phyloP scores from a whole-genome alignment of 2,113 vertebrate genomes.

The Poeciliopsis turrubarensis region DNA sequence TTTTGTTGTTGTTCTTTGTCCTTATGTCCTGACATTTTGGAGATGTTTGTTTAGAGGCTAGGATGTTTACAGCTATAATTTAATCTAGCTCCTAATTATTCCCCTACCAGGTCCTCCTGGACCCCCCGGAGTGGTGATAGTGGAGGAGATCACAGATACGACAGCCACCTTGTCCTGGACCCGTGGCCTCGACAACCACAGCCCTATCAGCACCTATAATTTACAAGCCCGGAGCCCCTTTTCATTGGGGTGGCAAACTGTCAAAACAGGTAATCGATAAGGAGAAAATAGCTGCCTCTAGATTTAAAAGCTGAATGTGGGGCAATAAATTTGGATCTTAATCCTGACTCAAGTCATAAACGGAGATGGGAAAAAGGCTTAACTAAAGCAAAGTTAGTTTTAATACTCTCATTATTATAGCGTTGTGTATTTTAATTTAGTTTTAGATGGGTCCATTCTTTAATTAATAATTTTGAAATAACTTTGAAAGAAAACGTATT shows the following conservation, averaged over 20 bases:
- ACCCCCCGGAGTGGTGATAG: conserved; percentile 94
- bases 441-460: neutral
- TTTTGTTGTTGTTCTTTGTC: too few relatives aligned
- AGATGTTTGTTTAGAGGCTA: neutral
- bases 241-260: conserved; percentile 97
- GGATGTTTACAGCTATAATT: conserved; percentile 33
- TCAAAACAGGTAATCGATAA: conserved; percentile 88
- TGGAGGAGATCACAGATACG: conserved; percentile 93
- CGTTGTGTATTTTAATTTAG: neutral
- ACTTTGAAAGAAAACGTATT: neutral
- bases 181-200: conserved; percentile 93
- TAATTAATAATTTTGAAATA: neutral
- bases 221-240: conserved; percentile 95
- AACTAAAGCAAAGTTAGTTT: conserved; percentile 5
- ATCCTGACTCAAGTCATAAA: conserved; percentile 31
- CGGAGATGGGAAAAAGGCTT: conserved; percentile 11
- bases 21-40: conserved; percentile 4
- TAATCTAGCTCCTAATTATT: conserved; percentile 11
- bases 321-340: conserved; percentile 20
- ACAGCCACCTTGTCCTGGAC: conserved; percentile 96
- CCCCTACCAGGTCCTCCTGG: conserved; percentile 88
- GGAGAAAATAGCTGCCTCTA: conserved; percentile 44
- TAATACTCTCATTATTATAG: conserved; percentile 8
- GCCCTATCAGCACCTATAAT: conserved; percentile 92
- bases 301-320: conserved; percentile 36